Conservation (phyloP, 2,113 vertebrate species). For the Tychaedon coryphoeus region DNA sequence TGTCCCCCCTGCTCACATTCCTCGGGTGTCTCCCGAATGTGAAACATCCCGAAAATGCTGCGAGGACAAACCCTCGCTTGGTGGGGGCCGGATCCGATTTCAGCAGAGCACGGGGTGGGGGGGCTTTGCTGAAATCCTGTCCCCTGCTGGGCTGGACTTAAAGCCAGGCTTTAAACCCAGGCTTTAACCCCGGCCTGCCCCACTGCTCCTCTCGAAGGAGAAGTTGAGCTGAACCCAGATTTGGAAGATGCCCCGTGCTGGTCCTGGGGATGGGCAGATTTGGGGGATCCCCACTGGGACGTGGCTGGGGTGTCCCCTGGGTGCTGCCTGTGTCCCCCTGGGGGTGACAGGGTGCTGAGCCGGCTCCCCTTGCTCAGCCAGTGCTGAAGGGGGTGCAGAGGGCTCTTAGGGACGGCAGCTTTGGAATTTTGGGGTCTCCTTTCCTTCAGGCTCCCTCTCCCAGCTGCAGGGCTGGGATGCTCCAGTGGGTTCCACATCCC, state of each 20-base stretch:
- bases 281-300: neutral
- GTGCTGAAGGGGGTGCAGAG: neutral
- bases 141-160: neutral
- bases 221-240: neutral
- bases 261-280: accelerated
- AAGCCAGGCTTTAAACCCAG: neutral
- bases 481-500: neutral
- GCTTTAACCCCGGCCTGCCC: neutral
- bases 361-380: neutral
- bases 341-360: neutral
- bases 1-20: neutral
- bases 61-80: neutral
- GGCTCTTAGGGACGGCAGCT: neutral
- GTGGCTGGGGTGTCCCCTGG: accelerated
- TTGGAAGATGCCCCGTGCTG: accelerated
- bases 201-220: accelerated
- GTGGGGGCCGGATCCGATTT: neutral
- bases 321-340: neutral
- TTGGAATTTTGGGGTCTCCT: accelerated
- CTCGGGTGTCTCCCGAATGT: neutral
- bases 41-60: constrained; percentile 24
- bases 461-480: neutral
- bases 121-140: neutral
- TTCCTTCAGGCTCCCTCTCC: neutral
- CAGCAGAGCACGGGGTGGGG: neutral